Evolutionary conservation across 2,888 invertebrate genomes (phyloP).

Genomic region (Sympetrum striolatum): DNA sequence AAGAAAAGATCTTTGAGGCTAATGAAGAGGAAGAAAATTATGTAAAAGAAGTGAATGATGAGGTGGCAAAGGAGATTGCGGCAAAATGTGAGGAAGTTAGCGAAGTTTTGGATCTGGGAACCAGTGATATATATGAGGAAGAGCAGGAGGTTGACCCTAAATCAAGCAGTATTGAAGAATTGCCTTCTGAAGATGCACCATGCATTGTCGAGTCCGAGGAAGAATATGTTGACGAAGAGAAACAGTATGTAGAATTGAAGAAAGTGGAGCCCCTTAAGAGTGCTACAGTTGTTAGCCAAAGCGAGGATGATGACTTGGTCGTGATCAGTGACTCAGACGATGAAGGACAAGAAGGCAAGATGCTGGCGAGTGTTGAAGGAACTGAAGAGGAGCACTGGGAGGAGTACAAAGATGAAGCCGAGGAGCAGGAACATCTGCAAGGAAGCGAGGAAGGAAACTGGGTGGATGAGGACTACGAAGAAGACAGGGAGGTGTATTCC

Average conservation of each 20-base stretch:
- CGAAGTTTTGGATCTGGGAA: background rate
- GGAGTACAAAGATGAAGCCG: background rate
- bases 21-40: background rate
- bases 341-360: background rate
- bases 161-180: background rate
- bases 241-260: background rate
- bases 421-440: background rate
- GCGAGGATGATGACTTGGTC: background rate
- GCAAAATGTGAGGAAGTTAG: background rate
- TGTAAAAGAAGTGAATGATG: background rate
- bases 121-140: background rate
- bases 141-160: background rate
- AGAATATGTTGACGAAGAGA: background rate
- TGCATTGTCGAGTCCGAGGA: background rate
- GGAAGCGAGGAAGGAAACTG: background rate
- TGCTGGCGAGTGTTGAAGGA: too few relatives aligned
- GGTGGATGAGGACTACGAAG: background rate
- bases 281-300: background rate
- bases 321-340: slow-evolving; percentile 10
- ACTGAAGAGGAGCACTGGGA: background rate
- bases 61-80: background rate
- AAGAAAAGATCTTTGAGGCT: background rate
- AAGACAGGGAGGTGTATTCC: background rate
- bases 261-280: background rate
- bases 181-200: background rate